A percentile compares a stretch with the other conserved stretches of the same genome.
Conservation (phyloP, 1,140 invertebrate species). For the Maniola jurtina region DNA sequence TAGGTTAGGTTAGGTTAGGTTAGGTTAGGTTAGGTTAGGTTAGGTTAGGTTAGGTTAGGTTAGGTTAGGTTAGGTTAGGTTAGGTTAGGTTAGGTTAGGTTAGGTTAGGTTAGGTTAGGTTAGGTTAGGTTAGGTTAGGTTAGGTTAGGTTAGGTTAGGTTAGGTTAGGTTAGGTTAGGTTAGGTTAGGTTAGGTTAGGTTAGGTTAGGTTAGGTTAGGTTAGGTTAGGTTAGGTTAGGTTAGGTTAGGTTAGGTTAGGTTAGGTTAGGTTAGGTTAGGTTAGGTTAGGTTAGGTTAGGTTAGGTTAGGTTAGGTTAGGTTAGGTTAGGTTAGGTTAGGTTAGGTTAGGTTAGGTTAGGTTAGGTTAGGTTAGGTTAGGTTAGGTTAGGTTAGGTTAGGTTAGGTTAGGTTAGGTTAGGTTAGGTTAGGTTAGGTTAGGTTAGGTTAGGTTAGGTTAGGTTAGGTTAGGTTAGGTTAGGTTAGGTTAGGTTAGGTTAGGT, state of each 20-base stretch:
- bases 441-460: conserved; percentile 4
- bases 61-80: conserved; percentile 19
- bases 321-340: conserved; percentile 18
- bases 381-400: conserved; percentile 13
- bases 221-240: conserved; percentile 11
- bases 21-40: conserved; percentile 19
- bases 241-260: conserved; percentile 13
- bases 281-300: conserved; percentile 8
- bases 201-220: conserved; percentile 20
- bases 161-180: conserved; percentile 19
- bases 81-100: conserved; percentile 19
- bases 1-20: conserved; percentile 5
- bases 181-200: conserved; percentile 21
- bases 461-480: conserved; percentile 23
- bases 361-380: conserved; percentile 25
- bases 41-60: conserved; percentile 9
- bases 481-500: conserved; percentile 19
- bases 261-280: conserved; percentile 13
- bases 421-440: conserved; percentile 27
- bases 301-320: conserved; percentile 11
- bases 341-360: conserved; percentile 28
- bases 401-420: conserved; percentile 13
- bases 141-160: conserved; percentile 19
- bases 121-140: conserved; percentile 12
- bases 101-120: conserved; percentile 19